Evolutionary conservation across 2,888 invertebrate species (phyloP), one percentile per base, ranked within the genome.

Genomic region (Ophonus ardosiacus): DNA sequence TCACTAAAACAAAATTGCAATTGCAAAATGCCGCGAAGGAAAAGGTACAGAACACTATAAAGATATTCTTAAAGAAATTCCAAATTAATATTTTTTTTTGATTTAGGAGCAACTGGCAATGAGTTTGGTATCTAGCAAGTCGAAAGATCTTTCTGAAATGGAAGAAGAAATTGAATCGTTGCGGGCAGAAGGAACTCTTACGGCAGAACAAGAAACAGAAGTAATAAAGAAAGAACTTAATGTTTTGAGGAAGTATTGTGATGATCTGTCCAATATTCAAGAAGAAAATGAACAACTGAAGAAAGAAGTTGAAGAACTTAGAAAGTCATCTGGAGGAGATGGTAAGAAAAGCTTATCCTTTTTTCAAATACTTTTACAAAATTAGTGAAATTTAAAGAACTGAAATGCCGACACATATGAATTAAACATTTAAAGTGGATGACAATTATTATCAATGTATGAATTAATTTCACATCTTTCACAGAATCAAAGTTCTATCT

Each of bases 231-330:
- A 89, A 86, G 90, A 90, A 86, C 86, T 90, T 3, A 88, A 89
- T 71, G 88, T 89, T 3, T 85, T 90, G 31, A 91, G 90, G 86
- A 88, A 88, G 84, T 90, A 90, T 86, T 91, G 90, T 85, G 87
- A 88, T 4, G 89, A 90, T 86, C 86, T 91, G 38, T 87, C 89
- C 0, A 86, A 87, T 17, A 89, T 90, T 63, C 89, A 90, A 87
- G 88, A 89, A 63, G 90, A 91, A 85, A 91, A 90, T 85, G 80
- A 88, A 15, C 85, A 87, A 43, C 86, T 91, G 56, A 85, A 65
- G 56, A 31, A 56, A 3, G 13, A 57, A 80, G 2, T 51, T 51
- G 43, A 43, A 31, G 51, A 76, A 78, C 56, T 56, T 31, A 10
- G 7, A 31, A 61, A 76, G 18, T n/a, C 31, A 17, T 43, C 24